Evolutionary conservation across 2,888 invertebrate genomes (phyloP).

Genomic region (Archips crataeganus): DNA sequence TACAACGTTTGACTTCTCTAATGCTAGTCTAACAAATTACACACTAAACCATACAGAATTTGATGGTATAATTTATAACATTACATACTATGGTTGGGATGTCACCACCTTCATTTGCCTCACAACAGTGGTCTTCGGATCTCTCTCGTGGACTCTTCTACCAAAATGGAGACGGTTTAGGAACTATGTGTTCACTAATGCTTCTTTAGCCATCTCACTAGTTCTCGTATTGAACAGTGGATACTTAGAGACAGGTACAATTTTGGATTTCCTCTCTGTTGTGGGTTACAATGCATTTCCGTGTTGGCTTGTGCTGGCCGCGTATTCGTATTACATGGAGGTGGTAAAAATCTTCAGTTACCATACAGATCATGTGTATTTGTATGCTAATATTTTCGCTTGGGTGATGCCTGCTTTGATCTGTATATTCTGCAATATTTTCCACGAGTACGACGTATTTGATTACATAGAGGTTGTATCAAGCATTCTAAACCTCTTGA

Average conservation of each 20-base stretch:
- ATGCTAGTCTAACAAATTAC: no score
- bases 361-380: constrained; percentile 3
- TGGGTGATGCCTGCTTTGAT: constrained; percentile 3
- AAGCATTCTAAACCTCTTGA: constrained; percentile 6
- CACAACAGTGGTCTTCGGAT: constrained; percentile 2
- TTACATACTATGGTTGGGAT: background rate
- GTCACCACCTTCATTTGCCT: background rate
- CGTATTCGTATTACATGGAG: constrained; percentile 27
- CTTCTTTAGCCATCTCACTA: background rate
- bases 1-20: background rate
- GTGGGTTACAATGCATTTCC: background rate
- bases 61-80: background rate
- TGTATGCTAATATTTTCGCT: constrained; percentile 7
- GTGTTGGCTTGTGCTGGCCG: constrained; percentile 17
- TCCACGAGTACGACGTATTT: background rate
- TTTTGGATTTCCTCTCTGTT: background rate
- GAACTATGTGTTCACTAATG: constrained; percentile 19
- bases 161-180: constrained; percentile 29
- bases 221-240: background rate
- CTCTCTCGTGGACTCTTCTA: constrained; percentile 15
- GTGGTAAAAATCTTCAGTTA: constrained; percentile 26
- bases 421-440: background rate
- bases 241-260: background rate
- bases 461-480: constrained; percentile 1
- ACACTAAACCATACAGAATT: background rate